Percentiles rank a stretch among this genome's conserved stretches.
Conservation (phyloP, 2,113 vertebrate genomes). For the Tenrec ecaudatus region DNA sequence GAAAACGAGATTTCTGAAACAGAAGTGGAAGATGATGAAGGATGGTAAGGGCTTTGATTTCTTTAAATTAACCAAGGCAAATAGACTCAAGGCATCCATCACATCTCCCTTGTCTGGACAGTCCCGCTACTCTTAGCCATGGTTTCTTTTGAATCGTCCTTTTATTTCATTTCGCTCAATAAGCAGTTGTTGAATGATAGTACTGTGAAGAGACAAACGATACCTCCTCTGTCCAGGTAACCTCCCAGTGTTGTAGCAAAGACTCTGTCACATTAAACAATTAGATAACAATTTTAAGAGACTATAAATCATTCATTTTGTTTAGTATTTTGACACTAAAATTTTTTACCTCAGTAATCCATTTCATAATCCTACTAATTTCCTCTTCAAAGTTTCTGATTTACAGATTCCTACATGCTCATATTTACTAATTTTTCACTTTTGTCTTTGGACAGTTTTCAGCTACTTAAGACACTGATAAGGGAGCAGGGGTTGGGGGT, state of each 20-base stretch:
- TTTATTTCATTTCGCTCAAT: conserved; percentile 14
- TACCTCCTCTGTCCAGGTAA: background rate
- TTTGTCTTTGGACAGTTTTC: conserved; percentile 72
- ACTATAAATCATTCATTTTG: conserved; percentile 14
- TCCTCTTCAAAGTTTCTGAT: conserved; percentile 67
- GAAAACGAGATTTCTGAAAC: conserved; percentile 90
- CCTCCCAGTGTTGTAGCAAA: conserved; percentile 55
- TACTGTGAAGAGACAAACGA: conserved; percentile 29
- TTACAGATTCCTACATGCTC: conserved; percentile 58
- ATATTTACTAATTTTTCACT: conserved; percentile 43
- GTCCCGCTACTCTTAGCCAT: background rate
- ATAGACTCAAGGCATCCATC: background rate
- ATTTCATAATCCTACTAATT: conserved; percentile 67
- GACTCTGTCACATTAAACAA: conserved; percentile 31
- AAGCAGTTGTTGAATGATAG: background rate
- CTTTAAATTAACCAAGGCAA: background rate
- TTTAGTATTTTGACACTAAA: conserved; percentile 34
- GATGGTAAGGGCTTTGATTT: conserved; percentile 91
- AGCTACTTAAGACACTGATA: conserved; percentile 65
- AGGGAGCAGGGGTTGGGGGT: conserved; percentile 53
- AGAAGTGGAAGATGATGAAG: conserved; percentile 93
- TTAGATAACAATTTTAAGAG: conserved; percentile 48
- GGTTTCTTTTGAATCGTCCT: background rate
- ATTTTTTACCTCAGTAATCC: conserved; percentile 49
- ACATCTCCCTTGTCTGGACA: background rate